phyloP scores from a whole-genome alignment of 2,888 invertebrate species.

The Caenorhabditis sinica region DNA sequence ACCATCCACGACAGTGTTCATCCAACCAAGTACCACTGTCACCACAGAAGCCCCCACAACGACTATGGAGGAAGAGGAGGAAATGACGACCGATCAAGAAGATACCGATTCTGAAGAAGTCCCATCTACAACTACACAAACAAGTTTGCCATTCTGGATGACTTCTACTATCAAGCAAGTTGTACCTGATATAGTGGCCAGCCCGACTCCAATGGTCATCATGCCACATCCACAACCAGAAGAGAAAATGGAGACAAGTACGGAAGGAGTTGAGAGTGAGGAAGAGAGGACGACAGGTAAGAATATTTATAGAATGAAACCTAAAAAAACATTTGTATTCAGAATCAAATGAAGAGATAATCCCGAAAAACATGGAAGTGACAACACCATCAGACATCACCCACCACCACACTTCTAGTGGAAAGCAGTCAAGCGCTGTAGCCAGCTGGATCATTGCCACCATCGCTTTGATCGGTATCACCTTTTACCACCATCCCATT shows the following conservation, averaged over 20 bases:
- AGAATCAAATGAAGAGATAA: constrained; percentile 53
- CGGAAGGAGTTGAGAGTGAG: constrained; percentile 53
- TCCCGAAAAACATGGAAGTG: constrained; percentile 31
- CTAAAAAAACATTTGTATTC: neutral
- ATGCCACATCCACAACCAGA: constrained; percentile 45
- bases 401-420: constrained; percentile 58
- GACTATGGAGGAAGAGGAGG: constrained; percentile 51
- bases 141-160: constrained; percentile 75
- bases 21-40: constrained; percentile 27
- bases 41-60: constrained; percentile 43
- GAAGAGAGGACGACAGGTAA: constrained; percentile 51
- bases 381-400: constrained; percentile 55
- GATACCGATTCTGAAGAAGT: constrained; percentile 37
- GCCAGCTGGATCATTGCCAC: constrained; percentile 76
- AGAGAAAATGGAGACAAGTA: constrained; percentile 38
- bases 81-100: constrained; percentile 23
- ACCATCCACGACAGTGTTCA: constrained; percentile 38
- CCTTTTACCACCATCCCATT: neutral
- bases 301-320: neutral
- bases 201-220: constrained; percentile 31
- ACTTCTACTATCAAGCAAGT: constrained; percentile 56
- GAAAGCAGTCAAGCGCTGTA: constrained; percentile 65
- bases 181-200: constrained; percentile 17
- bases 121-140: constrained; percentile 54
- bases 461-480: constrained; percentile 72